Percentiles rank a stretch among this genome's conserved stretches.
These are phyloP conservation scores for Rhagophthalmus giganteus DNA, from an alignment of 2,888 invertebrate species.

Conservation along the genomic window DNA sequence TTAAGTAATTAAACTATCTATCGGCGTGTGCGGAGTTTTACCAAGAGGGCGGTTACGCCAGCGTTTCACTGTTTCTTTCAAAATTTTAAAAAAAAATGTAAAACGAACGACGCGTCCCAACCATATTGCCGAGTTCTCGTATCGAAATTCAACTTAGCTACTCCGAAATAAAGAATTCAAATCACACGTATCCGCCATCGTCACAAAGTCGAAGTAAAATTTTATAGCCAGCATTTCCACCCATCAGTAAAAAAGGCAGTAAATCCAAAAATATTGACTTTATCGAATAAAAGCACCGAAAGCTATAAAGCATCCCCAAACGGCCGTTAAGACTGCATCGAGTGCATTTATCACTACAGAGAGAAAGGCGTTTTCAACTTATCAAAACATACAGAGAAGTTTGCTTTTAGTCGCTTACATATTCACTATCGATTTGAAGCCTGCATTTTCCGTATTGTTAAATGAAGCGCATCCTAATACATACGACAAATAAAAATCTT, in stretches of 20 bases:
- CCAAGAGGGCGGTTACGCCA: too few relatives aligned
- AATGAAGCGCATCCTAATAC: constrained; percentile 35
- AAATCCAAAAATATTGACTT: constrained; percentile 10
- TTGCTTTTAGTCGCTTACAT: neutral
- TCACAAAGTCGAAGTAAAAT: too few relatives aligned
- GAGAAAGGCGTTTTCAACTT: neutral
- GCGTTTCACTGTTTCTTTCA: too few relatives aligned
- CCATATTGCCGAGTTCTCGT: too few relatives aligned
- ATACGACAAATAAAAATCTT: constrained; percentile 28
- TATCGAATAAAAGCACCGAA: constrained; percentile 10
- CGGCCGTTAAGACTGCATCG: constrained; percentile 4
- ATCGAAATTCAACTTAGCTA: too few relatives aligned
- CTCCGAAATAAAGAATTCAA: too few relatives aligned
- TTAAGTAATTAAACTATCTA: too few relatives aligned
- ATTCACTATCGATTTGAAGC: constrained; percentile 4
- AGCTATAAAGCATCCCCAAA: constrained; percentile 10
- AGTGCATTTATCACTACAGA: constrained; percentile 10
- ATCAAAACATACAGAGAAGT: neutral
- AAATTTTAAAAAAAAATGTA: too few relatives aligned
- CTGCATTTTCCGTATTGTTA: constrained; percentile 18
- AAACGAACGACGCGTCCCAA: too few relatives aligned
- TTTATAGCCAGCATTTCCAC: neutral
- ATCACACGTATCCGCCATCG: too few relatives aligned
- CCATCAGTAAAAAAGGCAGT: neutral
- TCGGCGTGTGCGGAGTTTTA: too few relatives aligned